Conservation (phyloP, 2,888 invertebrate genomes). For the Drosophila atripex region DNA sequence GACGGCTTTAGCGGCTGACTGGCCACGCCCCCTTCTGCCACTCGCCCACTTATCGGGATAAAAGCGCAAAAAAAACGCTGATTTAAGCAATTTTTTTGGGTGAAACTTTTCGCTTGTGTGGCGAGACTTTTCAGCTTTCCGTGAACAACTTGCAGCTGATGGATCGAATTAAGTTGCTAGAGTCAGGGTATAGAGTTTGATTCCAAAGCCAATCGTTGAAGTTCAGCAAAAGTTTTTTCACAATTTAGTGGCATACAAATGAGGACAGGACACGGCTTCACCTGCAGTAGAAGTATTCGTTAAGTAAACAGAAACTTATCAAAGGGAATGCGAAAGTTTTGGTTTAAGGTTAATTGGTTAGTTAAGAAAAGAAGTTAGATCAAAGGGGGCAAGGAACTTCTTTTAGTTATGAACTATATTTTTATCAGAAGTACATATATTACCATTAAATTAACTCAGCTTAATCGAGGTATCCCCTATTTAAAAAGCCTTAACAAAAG, state of each 20-base stretch:
- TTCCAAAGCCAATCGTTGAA: constrained; percentile 63
- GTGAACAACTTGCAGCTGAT: constrained; percentile 47
- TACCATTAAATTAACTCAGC: background rate
- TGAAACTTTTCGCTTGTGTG: constrained; percentile 46
- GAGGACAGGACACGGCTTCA: constrained; percentile 41
- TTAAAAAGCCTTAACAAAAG: constrained; percentile 12
- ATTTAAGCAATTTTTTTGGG: constrained; percentile 68
- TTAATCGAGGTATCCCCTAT: constrained; percentile 13
- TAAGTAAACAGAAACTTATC: background rate
- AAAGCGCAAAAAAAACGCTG: constrained; percentile 55
- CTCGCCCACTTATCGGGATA: constrained; percentile 29
- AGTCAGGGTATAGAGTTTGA: constrained; percentile 14
- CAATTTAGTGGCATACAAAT: constrained; percentile 72
- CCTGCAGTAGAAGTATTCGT: constrained; percentile 52
- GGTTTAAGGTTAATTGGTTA: constrained; percentile 31
- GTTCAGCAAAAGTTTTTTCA: constrained; percentile 58
- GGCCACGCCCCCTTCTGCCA: constrained; percentile 27
- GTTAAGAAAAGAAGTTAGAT: constrained; percentile 6
- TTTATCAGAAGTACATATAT: no score
- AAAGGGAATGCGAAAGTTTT: constrained; percentile 6
- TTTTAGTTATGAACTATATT: no score
- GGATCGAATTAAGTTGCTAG: constrained; percentile 29
- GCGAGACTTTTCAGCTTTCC: constrained; percentile 68
- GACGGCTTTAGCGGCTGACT: constrained; percentile 54
- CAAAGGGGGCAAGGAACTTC: background rate